Base-by-base conservation (phyloP, 1,140 invertebrate species). In the Drosophila neocordata region DNA sequence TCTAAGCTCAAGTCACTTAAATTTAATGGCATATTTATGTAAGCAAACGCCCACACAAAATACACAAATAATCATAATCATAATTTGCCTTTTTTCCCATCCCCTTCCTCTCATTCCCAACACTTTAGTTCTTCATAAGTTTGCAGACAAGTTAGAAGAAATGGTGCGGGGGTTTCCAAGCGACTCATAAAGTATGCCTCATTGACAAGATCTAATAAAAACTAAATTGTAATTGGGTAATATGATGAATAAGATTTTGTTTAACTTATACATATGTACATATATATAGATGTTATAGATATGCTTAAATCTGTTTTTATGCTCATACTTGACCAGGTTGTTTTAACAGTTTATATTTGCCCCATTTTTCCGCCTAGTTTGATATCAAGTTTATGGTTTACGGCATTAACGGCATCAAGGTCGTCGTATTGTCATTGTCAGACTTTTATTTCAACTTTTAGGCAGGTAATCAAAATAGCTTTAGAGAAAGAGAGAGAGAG, bases 21-120 rank as follows among this genome's bases (percentile, higher is more conserved):
- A 72, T 72, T 82, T 87, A 82, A 87, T 88, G 83, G 75, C 78
- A 77, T 87, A 70, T 82, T 87, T 87, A 87, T 87, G 78, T 87
- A 78, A 82, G 51, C 69, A 55, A 74, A 77, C 64, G 69, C 55
- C 52, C 82, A 48, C 59, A 65, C 13, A 61, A 12, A 24, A 24
- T n/a, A 53, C 24, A 56, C 24, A 56, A 34, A 27, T 59, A 59
- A 41, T 38, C 57, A 88, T 82, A 78, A 87, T 85, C 82, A 82
- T 87, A 87, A 81, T 69, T 75, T 69, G 60, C 68, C 73, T 63
- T 77, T 69, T 35, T 35, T 24, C 22, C 22, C 22, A 24, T 0
- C 0, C 22, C 2, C 22, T 0, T 4, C 22, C 22, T 24, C 22
- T 24, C n/a, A 24, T 24, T 7, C 27, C 27, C 3, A 31, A 41